Evolutionary conservation across 2,113 vertebrate genomes (phyloP), one percentile per base, ranked within the genome.

Genomic region (Psilopsiagon aymara): DNA sequence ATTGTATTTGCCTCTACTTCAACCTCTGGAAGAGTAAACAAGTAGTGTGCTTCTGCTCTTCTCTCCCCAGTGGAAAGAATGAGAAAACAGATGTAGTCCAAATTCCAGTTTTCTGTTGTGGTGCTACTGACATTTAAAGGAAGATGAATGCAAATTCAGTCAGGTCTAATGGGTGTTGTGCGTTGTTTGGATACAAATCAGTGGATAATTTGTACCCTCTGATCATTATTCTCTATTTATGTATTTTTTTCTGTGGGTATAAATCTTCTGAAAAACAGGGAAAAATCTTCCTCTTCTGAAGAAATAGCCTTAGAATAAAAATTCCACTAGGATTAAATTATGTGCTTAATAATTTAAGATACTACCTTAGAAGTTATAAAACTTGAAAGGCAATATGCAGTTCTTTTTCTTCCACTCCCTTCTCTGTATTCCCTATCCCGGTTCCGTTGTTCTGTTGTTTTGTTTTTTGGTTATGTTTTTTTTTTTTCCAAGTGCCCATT

Each of bases 241-340:
- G 84, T 53, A 37, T 55, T 90, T 85, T 85, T 60, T 57, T 1
- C 37, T 43, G 7, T 43, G 17, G 6, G 8, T 41, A 46, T 68
- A 80, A 35, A 23, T 83, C 17, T 91, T 82, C 62, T 90, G 67
- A 89, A 93, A 91, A 85, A 75, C 10, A 63, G 29, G 7, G 14
- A 9, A 44, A 55, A 60, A 44, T 57, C 46, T 92, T 70, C 68
- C 17, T 86, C 31, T 59, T 85, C 57, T 85, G 63, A 66, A 80
- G 79, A 92, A 95, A 92, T 55, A 90, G 31, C 19, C 37, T 81
- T 94, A 81, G 89, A 93, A 59, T 84, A 81, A 91, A 96, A 94
- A 43, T 43, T 60, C 17, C 35, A n/a, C 82, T 79, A 76, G 78
- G 95, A 67, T 51, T 68, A 73, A 88, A 77, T 66, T 41, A 70